Conservation (phyloP, 2,797 vertebrate species). For the Fistularia commersonii region DNA sequence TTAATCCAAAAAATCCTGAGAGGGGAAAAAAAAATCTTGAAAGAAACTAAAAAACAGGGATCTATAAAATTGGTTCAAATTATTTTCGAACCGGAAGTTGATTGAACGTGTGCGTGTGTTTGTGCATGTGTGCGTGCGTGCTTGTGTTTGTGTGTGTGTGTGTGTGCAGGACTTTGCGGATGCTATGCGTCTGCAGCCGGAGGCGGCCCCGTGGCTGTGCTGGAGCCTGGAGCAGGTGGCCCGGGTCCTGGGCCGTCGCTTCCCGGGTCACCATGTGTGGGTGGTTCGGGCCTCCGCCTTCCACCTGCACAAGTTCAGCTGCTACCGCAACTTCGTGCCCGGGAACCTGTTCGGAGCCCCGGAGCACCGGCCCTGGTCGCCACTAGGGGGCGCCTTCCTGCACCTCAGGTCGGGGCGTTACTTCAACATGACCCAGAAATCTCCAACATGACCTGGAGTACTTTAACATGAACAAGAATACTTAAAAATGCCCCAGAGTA, state of each 20-base stretch:
- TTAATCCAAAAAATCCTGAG: no score
- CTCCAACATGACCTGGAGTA: no score
- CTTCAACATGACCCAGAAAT: not conserved
- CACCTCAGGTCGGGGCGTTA: slow-evolving; percentile 78
- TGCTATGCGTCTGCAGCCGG: slow-evolving; percentile 86
- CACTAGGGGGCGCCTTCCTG: slow-evolving; percentile 79
- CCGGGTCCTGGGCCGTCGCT: slow-evolving; percentile 78
- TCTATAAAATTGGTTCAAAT: no score
- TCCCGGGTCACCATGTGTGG: slow-evolving; percentile 86
- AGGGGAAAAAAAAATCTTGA: no score
- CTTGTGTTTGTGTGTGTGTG: not conserved
- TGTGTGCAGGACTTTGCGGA: slow-evolving; percentile 87
- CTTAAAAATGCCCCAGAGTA: no score
- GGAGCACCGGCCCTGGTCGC: slow-evolving; percentile 73
- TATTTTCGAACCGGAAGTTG: no score
- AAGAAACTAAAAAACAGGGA: no score
- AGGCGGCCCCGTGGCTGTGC: slow-evolving; percentile 85
- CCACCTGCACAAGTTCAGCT: slow-evolving; percentile 98
- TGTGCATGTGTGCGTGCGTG: no score
- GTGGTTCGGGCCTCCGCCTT: slow-evolving; percentile 88
- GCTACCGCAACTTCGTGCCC: slow-evolving; percentile 92
- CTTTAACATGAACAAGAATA: no score
- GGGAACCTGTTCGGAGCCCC: slow-evolving; percentile 96
- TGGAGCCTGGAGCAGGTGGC: slow-evolving; percentile 94
- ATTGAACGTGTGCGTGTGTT: no score